These are phyloP conservation scores for Amphiura filiformis DNA, from an alignment of 35 echinoderm and acorn worm genomes.

Conservation along the genomic window DNA sequence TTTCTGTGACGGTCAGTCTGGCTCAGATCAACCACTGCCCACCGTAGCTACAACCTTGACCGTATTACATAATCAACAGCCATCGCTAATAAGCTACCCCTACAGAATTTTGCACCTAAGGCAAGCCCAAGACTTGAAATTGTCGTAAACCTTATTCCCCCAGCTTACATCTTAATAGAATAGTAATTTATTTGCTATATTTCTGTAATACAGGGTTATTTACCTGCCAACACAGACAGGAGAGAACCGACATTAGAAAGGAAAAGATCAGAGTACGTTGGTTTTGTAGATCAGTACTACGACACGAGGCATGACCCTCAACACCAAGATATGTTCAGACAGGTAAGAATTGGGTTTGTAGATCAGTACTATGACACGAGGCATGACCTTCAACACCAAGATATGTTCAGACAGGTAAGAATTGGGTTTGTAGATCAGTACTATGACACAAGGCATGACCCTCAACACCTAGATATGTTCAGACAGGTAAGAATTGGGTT, in stretches of 20 bases:
- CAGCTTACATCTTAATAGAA: too few species aligned
- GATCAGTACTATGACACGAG: constrained; percentile 97
- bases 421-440: constrained; percentile 97
- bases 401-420: constrained; percentile 94
- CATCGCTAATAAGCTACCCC: too few species aligned
- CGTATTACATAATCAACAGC: too few species aligned
- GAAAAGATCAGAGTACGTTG: constrained; percentile 91
- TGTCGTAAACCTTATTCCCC: too few species aligned
- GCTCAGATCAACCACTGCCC: too few species aligned
- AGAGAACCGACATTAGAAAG: constrained; percentile 78
- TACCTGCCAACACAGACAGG: constrained; percentile 86
- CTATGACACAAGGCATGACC: constrained; percentile 90
- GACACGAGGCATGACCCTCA: constrained; percentile 78
- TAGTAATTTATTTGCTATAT: too few species aligned
- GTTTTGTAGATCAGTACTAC: constrained; percentile 98
- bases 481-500: constrained; percentile 97
- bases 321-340: constrained; percentile 93
- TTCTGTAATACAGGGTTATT: constrained; percentile 67
- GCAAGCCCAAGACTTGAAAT: too few species aligned
- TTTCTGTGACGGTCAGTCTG: too few species aligned
- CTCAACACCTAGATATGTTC: constrained; percentile 81
- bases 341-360: constrained; percentile 91
- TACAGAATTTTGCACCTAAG: too few species aligned
- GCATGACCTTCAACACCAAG: constrained; percentile 74
- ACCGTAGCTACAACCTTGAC: too few species aligned